Percentiles rank a stretch among this genome's conserved stretches.
phyloP scores from a whole-genome alignment of 2,797 vertebrate species.

The Choloepus didactylus region DNA sequence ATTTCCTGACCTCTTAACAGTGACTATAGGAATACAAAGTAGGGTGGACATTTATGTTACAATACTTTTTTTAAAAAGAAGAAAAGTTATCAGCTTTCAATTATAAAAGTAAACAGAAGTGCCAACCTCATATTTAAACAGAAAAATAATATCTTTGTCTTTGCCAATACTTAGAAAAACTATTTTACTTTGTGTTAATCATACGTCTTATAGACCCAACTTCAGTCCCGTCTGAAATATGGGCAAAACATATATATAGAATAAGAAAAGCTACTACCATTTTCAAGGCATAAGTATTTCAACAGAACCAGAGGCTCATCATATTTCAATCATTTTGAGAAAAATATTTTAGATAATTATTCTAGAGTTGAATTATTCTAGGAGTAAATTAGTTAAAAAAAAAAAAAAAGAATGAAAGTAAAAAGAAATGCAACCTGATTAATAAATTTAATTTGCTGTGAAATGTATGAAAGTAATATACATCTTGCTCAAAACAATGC shows the following conservation, averaged over 20 bases:
- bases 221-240: background rate
- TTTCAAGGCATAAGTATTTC: background rate
- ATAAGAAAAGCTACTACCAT: background rate
- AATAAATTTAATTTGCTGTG: constrained; percentile 77
- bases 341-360: constrained; percentile 36
- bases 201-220: background rate
- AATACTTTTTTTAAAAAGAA: background rate
- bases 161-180: background rate
- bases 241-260: background rate
- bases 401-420: constrained; percentile 3
- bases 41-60: background rate
- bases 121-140: background rate
- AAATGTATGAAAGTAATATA: constrained; percentile 71
- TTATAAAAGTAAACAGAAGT: background rate
- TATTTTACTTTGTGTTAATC: background rate
- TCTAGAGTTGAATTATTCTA: background rate
- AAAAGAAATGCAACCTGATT: constrained; percentile 48
- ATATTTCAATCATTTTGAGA: background rate
- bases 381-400: background rate
- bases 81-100: background rate
- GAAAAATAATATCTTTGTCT: background rate
- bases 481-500: constrained; percentile 56
- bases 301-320: background rate
- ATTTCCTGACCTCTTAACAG: background rate
- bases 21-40: background rate